A percentile compares a stretch with the other conserved stretches of the same genome.
Evolutionary conservation across 2,797 vertebrate genomes (phyloP).

Genomic region (Rhyacichthys aspro): DNA sequence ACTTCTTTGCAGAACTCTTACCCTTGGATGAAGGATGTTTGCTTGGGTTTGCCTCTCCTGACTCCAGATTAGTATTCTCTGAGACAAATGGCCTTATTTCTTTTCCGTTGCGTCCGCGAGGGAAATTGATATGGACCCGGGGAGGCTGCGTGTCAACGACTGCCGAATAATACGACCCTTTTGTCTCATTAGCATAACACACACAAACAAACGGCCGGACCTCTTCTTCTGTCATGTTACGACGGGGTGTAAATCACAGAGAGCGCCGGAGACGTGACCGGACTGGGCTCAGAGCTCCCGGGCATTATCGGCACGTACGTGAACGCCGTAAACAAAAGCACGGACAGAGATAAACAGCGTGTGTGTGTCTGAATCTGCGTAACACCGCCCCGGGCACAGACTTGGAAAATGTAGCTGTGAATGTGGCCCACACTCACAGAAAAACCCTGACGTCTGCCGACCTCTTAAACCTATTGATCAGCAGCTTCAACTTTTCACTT

Average conservation of each 20-base stretch:
- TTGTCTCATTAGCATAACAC: constrained; percentile 60
- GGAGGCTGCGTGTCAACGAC: constrained; percentile 62
- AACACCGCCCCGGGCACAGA: constrained; percentile 12
- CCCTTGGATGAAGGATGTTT: constrained; percentile 37
- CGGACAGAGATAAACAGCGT: constrained; percentile 31
- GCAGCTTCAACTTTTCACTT: too few relatives aligned
- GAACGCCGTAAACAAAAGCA: constrained; percentile 36
- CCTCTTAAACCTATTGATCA: too few relatives aligned
- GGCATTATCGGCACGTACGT: constrained; percentile 43
- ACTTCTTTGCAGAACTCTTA: constrained; percentile 25
- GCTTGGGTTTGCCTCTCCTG: constrained; percentile 22
- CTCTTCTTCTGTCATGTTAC: constrained; percentile 44
- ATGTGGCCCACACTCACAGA: not conserved
- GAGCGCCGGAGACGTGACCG: constrained; percentile 34
- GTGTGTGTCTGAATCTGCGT: constrained; percentile 8
- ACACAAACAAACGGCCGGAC: constrained; percentile 40
- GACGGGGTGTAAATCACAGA: constrained; percentile 39
- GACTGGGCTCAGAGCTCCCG: not conserved
- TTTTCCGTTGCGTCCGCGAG: constrained; percentile 29
- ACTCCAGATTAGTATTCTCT: constrained; percentile 52
- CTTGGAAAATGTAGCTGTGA: constrained; percentile 17
- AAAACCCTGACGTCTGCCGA: constrained; percentile 1
- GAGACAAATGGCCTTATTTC: constrained; percentile 64
- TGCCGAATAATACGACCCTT: constrained; percentile 70
- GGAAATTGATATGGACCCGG: constrained; percentile 67